Evolutionary conservation across 1,140 invertebrate genomes (phyloP).

Genomic region (Micrasema longulum): DNA sequence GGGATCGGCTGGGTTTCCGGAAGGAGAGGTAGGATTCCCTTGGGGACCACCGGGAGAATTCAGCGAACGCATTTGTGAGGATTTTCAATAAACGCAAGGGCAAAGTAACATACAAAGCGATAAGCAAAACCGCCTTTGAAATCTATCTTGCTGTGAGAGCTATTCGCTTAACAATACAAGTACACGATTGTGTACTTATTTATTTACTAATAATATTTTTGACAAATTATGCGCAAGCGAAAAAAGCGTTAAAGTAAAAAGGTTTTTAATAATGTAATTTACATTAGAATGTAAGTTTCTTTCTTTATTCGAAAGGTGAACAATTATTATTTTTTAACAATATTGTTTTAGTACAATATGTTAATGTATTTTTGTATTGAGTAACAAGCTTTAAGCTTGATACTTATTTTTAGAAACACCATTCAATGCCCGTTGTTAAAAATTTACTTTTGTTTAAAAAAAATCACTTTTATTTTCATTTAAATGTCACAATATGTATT

Average conservation of each 20-base stretch:
- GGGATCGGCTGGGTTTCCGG: slow-evolving; percentile 43
- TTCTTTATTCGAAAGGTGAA: no score
- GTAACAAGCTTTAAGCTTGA: slow-evolving; percentile 2
- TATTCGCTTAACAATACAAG: not conserved
- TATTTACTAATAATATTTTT: no score
- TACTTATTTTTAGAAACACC: slow-evolving; percentile 1
- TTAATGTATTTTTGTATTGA: no score
- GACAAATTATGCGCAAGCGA: no score
- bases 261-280: no score
- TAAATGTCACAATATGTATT: slow-evolving; percentile 20
- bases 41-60: slow-evolving; percentile 37
- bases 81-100: slow-evolving; percentile 11
- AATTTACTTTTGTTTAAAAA: not conserved
- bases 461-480: no score
- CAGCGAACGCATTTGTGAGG: slow-evolving; percentile 49
- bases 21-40: slow-evolving; percentile 15
- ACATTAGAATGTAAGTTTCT: no score
- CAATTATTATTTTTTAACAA: no score
- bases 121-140: slow-evolving; percentile 4
- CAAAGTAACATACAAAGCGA: slow-evolving; percentile 47
- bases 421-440: slow-evolving; percentile 1
- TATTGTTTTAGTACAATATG: no score
- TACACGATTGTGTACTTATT: no score
- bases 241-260: no score
- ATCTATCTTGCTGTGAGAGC: slow-evolving; percentile 18